Conservation (phyloP, 2,888 invertebrate species). For the Lydus trimaculatus region DNA sequence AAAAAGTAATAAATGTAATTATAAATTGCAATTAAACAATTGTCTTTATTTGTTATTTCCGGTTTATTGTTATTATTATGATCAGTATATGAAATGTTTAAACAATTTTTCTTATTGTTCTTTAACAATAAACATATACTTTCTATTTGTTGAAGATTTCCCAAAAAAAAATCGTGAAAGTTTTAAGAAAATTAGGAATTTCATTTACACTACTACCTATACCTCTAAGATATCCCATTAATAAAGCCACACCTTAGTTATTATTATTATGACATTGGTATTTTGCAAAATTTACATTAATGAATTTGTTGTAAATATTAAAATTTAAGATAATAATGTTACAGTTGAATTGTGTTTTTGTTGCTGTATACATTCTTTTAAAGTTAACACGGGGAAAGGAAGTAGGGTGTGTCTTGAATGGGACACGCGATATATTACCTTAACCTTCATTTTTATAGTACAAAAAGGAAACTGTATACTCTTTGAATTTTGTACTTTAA, state of each 20-base stretch:
- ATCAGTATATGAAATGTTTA: background rate
- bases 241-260: background rate
- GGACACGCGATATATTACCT: background rate
- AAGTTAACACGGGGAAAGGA: background rate
- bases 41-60: background rate
- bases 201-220: too few relatives aligned
- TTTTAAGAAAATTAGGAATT: background rate
- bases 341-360: too few relatives aligned
- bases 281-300: background rate
- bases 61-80: background rate
- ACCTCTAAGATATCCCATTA: too few relatives aligned
- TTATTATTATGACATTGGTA: background rate
- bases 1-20: too few relatives aligned
- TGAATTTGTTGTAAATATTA: background rate
- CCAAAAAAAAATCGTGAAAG: background rate
- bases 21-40: too few relatives aligned
- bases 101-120: background rate
- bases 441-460: too few relatives aligned
- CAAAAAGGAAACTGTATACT: too few relatives aligned
- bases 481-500: too few relatives aligned
- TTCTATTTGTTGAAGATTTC: background rate
- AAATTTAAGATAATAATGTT: too few relatives aligned
- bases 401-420: background rate
- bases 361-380: background rate
- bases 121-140: too few relatives aligned